Evolutionary conservation across 2,888 invertebrate genomes (phyloP).

Genomic region (Brassicogethes aeneus): DNA sequence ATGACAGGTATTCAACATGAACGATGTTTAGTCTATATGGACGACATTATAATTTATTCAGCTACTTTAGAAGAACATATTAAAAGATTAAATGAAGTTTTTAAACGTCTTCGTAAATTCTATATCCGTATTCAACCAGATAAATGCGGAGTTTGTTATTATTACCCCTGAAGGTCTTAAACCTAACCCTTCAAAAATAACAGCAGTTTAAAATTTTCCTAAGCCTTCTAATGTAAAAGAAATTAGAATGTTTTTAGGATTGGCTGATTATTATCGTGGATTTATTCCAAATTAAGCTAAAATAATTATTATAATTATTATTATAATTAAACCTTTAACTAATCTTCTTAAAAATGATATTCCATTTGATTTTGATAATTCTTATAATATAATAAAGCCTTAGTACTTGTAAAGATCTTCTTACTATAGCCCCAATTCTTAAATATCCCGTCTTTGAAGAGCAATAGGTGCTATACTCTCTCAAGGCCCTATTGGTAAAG

Average conservation of each 20-base stretch:
- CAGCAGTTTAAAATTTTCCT: neutral
- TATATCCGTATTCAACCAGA: neutral
- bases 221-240: neutral
- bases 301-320: no score
- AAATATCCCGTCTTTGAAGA: neutral
- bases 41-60: conserved; percentile 2
- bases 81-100: neutral
- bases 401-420: no score
- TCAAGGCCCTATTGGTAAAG: no score
- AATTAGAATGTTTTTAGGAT: neutral
- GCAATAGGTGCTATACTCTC: no score
- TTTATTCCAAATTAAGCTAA: conserved; percentile 1
- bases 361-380: conserved; percentile 1
- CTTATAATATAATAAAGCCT: no score
- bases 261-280: neutral
- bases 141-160: neutral
- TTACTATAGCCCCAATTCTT: neutral
- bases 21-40: neutral
- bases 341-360: conserved; percentile 1
- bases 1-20: neutral
- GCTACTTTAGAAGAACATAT: neutral
- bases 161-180: neutral
- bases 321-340: neutral
- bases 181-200: neutral
- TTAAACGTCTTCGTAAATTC: neutral